These are phyloP conservation scores for Manis pentadactyla DNA, from an alignment of 2,797 vertebrate species.

Conservation along the genomic window DNA sequence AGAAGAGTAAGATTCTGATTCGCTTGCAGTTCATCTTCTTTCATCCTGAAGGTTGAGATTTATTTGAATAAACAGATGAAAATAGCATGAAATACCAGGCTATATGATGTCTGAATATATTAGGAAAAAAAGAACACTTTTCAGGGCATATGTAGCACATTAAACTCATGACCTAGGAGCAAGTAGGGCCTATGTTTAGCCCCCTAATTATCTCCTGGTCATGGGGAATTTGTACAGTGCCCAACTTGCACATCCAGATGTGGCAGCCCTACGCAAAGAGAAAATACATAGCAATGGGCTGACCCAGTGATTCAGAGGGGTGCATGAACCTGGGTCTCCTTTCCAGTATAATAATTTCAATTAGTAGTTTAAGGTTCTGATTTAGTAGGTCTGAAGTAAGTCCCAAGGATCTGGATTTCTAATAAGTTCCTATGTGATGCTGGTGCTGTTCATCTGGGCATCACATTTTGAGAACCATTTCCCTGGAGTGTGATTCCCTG, in stretches of 20 bases:
- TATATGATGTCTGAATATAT: background rate
- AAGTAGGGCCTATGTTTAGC: background rate
- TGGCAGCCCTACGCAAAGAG: background rate
- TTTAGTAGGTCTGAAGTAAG: background rate
- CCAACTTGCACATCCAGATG: background rate
- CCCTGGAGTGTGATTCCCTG: background rate
- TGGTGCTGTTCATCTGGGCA: background rate
- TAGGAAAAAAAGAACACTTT: background rate
- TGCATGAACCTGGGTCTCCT: background rate
- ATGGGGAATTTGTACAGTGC: background rate
- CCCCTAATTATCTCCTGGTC: background rate
- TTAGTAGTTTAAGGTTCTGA: background rate
- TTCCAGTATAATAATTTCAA: background rate
- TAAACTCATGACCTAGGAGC: background rate
- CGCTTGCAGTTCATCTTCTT: conserved; percentile 11
- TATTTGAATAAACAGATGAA: conserved; percentile 44
- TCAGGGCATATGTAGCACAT: background rate
- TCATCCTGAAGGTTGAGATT: conserved; percentile 15
- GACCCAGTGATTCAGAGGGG: background rate
- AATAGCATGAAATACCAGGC: background rate
- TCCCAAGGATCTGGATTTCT: background rate
- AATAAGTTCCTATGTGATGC: background rate
- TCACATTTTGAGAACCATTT: background rate
- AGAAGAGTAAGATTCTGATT: conserved; percentile 7
- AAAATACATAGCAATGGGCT: background rate